Evolutionary conservation across 2,888 invertebrate species (phyloP), one percentile per base, ranked within the genome.

Genomic region (Lydus trimaculatus): DNA sequence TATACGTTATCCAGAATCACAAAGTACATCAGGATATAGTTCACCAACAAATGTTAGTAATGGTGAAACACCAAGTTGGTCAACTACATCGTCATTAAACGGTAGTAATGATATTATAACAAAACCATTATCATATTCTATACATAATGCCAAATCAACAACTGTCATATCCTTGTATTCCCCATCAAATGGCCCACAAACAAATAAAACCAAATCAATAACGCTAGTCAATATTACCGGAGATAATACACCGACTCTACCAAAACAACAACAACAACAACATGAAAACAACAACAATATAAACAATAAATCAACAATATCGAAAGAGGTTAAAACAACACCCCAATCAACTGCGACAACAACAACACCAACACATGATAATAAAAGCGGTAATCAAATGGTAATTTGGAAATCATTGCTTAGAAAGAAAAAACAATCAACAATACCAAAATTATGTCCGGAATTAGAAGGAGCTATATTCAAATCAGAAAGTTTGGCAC

Each of bases 401-500:
- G 75, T 79, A 15, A 43, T 43, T 48, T 84, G 85, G 84, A 85
- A 82, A 69, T 85, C 84, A 61, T 75, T 85, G 65, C 75, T 85
- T 66, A 75, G 85, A 31, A 83, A 81, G 78, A 84, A 83, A 77
- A 84, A 84, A 74, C 80, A 81, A 68, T 76, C 78, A 23, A 73
- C 76, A 31, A 76, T 84, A 67, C 83, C 86, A 52, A 84, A 82
- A 73, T 76, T 87, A 66, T 83, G 85, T 74, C 86, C 87, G 17
- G 87, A 87, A 76, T 76, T 87, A 73, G 87, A 87, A 78, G 85
- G 84, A 68, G 86, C 87, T 68, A 87, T 87, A 72, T 81, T 87
- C 76, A 87, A 87, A 77, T 86, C 86, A 15, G 87, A 87, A 78
- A 87, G 87, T 78, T 83, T 88, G 76, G 87, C 87, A 39, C 86